phyloP scores from a whole-genome alignment of 2,113 vertebrate species.

The Laterallus jamaicensis region DNA sequence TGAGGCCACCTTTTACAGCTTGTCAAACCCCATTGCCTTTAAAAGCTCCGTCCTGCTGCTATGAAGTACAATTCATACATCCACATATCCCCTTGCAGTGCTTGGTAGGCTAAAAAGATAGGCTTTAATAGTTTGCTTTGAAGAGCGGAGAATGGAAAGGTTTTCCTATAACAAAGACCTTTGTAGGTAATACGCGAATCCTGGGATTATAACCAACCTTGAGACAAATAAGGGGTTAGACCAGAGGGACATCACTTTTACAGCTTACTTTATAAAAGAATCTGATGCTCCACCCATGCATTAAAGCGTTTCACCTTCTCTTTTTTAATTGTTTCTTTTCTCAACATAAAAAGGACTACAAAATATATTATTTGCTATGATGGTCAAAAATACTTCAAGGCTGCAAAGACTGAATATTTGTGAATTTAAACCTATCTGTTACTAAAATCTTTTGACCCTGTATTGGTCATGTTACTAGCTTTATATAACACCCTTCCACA shows the following conservation, averaged over 20 bases:
- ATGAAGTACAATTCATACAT: background rate
- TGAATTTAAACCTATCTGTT: background rate
- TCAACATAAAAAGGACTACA: background rate
- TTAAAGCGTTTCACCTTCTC: background rate
- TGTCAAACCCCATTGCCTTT: constrained; percentile 16
- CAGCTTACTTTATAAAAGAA: background rate
- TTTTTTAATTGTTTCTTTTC: background rate
- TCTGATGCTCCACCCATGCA: background rate
- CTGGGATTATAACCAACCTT: background rate
- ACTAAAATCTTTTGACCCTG: background rate
- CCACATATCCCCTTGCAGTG: background rate
- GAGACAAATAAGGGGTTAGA: background rate
- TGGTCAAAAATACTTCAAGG: background rate
- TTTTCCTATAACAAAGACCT: background rate
- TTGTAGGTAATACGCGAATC: background rate
- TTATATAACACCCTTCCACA: background rate
- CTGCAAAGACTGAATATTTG: background rate
- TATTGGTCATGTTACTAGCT: background rate
- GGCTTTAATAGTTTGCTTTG: constrained; percentile 18
- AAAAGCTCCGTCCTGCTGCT: constrained; percentile 26
- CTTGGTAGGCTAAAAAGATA: constrained; percentile 18
- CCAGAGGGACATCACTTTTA: background rate
- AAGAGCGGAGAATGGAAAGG: background rate
- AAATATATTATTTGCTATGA: background rate
- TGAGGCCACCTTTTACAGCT: constrained; percentile 23